Evolutionary conservation across 2,113 vertebrate species (phyloP).

Genomic region (Oncorhynchus nerka): DNA sequence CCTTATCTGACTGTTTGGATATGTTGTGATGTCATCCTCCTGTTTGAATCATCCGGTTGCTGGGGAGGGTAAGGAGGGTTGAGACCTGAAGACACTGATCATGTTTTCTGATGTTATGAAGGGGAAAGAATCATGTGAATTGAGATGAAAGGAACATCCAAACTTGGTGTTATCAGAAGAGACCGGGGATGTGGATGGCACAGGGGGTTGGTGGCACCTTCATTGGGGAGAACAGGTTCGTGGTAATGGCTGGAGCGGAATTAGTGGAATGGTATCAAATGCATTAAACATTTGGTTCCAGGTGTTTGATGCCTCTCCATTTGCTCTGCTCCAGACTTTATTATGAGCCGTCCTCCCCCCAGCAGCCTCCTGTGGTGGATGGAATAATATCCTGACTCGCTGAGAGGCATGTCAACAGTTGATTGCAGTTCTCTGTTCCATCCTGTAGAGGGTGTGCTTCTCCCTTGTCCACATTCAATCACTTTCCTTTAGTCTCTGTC

Average conservation of each 20-base stretch:
- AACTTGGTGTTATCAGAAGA: constrained; percentile 1
- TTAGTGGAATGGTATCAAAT: no score
- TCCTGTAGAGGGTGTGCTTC: constrained; percentile 56
- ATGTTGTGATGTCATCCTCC: constrained; percentile 40
- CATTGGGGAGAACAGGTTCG: no score
- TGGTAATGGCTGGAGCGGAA: no score
- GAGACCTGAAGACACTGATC: constrained; percentile 59
- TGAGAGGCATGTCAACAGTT: neutral
- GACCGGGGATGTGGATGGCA: neutral
- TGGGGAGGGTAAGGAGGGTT: constrained; percentile 46
- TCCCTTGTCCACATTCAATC: constrained; percentile 12
- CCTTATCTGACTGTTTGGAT: no score
- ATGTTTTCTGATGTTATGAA: constrained; percentile 47
- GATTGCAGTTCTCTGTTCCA: neutral
- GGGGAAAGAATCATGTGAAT: constrained; percentile 35
- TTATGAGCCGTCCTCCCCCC: no score
- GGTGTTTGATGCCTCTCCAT: no score
- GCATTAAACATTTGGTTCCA: no score
- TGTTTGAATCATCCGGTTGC: constrained; percentile 19
- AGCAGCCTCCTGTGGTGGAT: no score
- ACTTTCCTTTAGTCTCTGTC: neutral
- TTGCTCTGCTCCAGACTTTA: no score
- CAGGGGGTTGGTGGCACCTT: no score
- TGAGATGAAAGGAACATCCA: constrained; percentile 56
- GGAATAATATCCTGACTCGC: neutral